Conservation (phyloP, 2,797 vertebrate species). For the Chaenodraco wilsoni region DNA sequence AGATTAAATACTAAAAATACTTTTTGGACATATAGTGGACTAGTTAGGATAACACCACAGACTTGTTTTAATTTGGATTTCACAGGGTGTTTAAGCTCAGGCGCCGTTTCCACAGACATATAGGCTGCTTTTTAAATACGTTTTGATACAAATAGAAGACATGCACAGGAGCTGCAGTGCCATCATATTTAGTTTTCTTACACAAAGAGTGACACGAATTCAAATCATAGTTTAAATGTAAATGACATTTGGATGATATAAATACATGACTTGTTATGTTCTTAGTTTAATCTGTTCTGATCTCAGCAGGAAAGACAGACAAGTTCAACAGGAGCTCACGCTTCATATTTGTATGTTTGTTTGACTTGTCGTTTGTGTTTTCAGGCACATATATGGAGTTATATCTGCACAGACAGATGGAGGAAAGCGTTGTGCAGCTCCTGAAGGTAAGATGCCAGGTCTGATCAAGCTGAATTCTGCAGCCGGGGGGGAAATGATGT, state of each 20-base stretch:
- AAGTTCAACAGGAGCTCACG: constrained; percentile 21
- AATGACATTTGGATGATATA: neutral
- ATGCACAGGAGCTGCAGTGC: neutral
- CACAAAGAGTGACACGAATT: neutral
- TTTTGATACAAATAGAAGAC: neutral
- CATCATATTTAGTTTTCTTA: too few species aligned
- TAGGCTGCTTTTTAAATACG: too few species aligned
- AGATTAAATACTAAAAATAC: neutral
- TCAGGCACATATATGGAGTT: constrained; percentile 54
- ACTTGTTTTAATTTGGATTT: neutral
- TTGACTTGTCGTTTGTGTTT: constrained; percentile 56
- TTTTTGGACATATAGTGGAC: neutral
- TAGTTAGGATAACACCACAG: neutral
- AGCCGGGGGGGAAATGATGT: constrained; percentile 56
- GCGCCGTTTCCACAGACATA: neutral
- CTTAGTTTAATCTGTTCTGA: neutral
- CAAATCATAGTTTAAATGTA: neutral
- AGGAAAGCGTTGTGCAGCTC: constrained; percentile 63
- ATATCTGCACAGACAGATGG: constrained; percentile 77
- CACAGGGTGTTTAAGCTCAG: neutral
- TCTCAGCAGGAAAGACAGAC: neutral
- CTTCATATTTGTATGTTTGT: constrained; percentile 46
- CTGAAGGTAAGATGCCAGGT: constrained; percentile 77
- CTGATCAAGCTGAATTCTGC: constrained; percentile 76
- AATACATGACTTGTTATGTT: neutral